Percentiles rank a stretch among this genome's conserved stretches.
Evolutionary conservation across 2,888 invertebrate genomes (phyloP).

Genomic region (Drosophila barbarae): DNA sequence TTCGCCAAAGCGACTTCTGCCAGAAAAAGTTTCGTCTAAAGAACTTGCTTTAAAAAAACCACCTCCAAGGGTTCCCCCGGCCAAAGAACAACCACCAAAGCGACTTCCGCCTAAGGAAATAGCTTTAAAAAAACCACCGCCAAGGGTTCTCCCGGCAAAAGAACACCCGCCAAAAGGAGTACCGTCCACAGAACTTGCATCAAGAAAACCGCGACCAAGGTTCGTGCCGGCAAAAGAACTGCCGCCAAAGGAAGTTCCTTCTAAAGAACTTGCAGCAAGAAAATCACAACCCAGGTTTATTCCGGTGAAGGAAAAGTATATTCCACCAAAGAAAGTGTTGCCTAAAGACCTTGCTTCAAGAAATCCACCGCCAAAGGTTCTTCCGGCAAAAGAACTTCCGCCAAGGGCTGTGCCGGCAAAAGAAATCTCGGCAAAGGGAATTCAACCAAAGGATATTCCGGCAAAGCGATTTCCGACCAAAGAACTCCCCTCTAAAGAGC

Average conservation of each 20-base stretch:
- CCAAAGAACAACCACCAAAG: background rate
- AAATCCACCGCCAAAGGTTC: background rate
- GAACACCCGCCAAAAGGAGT: background rate
- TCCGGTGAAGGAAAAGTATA: background rate
- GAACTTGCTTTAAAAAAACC: background rate
- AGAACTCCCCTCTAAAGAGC: background rate
- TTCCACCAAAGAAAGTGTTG: background rate
- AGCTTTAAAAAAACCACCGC: no score
- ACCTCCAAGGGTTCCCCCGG: background rate
- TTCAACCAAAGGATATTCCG: background rate
- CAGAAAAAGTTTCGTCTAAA: background rate
- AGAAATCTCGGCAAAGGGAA: background rate
- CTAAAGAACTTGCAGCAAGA: background rate
- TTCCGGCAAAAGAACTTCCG: background rate
- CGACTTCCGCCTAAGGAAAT: background rate
- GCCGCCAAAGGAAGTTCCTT: background rate
- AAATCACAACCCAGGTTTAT: background rate
- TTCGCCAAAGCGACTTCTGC: background rate
- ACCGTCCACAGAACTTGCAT: background rate
- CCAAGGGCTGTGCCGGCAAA: background rate
- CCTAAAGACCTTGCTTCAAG: background rate
- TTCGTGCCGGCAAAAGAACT: background rate
- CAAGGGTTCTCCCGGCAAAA: background rate
- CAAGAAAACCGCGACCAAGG: background rate
- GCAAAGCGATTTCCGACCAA: background rate